These are phyloP conservation scores for Strigamia maritima DNA, from an alignment of 2,888 invertebrate species.

Conservation along the genomic window DNA sequence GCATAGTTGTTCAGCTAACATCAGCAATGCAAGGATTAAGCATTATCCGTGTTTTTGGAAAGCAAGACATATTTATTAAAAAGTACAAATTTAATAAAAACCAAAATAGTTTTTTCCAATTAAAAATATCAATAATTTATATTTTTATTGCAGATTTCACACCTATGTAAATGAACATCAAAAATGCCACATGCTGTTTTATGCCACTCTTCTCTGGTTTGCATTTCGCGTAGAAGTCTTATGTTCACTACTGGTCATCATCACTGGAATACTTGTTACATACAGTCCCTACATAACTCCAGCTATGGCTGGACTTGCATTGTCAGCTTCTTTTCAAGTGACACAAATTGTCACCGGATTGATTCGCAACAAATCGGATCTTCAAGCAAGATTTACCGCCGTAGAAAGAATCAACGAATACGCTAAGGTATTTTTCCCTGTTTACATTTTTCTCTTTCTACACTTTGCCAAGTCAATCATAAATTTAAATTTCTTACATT, in stretches of 20 bases:
- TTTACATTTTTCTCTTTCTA: too few species aligned
- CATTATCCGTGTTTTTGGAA: constrained; percentile 55
- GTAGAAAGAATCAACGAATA: constrained; percentile 54
- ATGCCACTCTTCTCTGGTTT: constrained; percentile 55
- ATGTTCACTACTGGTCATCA: constrained; percentile 51
- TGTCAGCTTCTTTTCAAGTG: constrained; percentile 56
- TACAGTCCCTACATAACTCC: constrained; percentile 51
- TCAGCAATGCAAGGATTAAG: constrained; percentile 56
- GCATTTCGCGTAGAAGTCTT: constrained; percentile 54
- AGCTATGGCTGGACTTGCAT: constrained; percentile 58
- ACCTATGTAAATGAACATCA: constrained; percentile 53
- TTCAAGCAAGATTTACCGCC: constrained; percentile 53
- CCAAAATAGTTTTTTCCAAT: not conserved
- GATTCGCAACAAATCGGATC: constrained; percentile 50
- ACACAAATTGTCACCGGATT: constrained; percentile 49
- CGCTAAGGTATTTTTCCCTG: constrained; percentile 51
- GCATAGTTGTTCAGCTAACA: constrained; percentile 57
- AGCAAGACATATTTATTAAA: constrained; percentile 51
- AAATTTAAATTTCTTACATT: too few species aligned
- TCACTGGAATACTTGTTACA: constrained; percentile 55
- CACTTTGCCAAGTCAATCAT: too few species aligned
- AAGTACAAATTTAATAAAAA: constrained; percentile 45
- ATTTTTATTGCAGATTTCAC: constrained; percentile 41
- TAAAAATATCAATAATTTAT: not conserved
- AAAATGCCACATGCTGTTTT: constrained; percentile 53